Conservation (phyloP, 2,888 invertebrate genomes). For the Galerucella calmariensis region DNA sequence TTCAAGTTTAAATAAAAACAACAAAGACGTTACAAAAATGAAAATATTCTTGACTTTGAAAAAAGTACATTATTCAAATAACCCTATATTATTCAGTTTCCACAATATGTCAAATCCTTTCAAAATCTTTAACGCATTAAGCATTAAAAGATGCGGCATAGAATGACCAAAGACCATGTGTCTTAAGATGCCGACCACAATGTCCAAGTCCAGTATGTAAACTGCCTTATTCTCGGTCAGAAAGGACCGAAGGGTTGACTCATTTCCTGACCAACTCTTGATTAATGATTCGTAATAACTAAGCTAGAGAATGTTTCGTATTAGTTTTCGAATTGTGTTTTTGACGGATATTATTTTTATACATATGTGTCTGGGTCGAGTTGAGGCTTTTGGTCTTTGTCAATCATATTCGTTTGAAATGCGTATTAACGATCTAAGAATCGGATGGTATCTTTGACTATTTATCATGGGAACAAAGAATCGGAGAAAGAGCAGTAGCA, state of each 20-base stretch:
- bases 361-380: conserved; percentile 40
- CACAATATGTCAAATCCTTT: conserved; percentile 36
- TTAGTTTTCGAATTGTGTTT: conserved; percentile 56
- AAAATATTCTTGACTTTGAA: not conserved
- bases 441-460: conserved; percentile 21
- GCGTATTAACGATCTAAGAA: conserved; percentile 37
- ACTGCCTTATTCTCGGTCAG: conserved; percentile 57
- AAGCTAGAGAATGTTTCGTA: conserved; percentile 51
- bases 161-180: conserved; percentile 56
- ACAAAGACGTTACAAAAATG: not conserved
- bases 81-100: not conserved
- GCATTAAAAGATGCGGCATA: conserved; percentile 54
- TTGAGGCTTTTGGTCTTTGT: conserved; percentile 43
- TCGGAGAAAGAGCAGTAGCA: conserved; percentile 26
- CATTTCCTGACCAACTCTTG: conserved; percentile 66
- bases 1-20: too few species aligned
- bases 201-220: conserved; percentile 59
- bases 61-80: not conserved
- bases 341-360: conserved; percentile 54
- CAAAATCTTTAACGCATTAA: conserved; percentile 56
- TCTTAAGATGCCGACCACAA: conserved; percentile 58
- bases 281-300: conserved; percentile 67
- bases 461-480: conserved; percentile 32
- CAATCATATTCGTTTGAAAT: conserved; percentile 39
- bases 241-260: conserved; percentile 66